Conservation (phyloP, 2,888 invertebrate genomes). For the Ceramica pisi region DNA sequence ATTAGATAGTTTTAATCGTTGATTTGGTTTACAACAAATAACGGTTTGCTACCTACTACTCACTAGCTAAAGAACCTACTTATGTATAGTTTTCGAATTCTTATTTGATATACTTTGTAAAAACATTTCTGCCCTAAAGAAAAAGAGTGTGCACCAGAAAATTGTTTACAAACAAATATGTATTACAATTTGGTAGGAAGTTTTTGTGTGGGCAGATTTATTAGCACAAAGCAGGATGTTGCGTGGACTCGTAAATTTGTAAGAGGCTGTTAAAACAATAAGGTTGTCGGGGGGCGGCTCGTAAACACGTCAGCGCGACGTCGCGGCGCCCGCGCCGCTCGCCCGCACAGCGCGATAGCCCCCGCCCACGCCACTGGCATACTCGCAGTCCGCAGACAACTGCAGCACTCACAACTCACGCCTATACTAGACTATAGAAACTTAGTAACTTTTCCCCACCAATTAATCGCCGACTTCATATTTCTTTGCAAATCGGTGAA, state of each 20-base stretch:
- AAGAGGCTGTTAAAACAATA: conserved; percentile 87
- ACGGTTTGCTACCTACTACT: not conserved
- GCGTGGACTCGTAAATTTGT: conserved; percentile 83
- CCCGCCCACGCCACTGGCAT: conserved; percentile 75
- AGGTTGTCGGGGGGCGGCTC: conserved; percentile 85
- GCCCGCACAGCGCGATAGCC: conserved; percentile 80
- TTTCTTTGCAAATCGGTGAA: not conserved
- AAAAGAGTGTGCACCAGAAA: not conserved
- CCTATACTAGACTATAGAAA: too few species aligned
- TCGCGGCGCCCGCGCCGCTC: conserved; percentile 76
- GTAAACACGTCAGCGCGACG: conserved; percentile 85
- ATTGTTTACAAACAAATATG: conserved; percentile 6
- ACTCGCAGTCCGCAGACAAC: conserved; percentile 22
- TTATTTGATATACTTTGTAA: not conserved
- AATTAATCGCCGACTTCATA: too few species aligned
- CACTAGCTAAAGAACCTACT: not conserved
- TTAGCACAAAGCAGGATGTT: conserved; percentile 76
- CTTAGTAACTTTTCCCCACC: not conserved
- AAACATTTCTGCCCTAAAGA: not conserved
- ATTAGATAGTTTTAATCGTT: conserved; percentile 7
- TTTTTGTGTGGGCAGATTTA: conserved; percentile 71
- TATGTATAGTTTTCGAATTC: not conserved
- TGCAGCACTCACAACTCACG: conserved; percentile 17
- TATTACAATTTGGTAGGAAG: conserved; percentile 33
- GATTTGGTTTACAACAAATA: conserved; percentile 4